Evolutionary conservation across 92 coral and sea anemone genomes (phyloP).

Genomic region (Epizoanthus scotinus): DNA sequence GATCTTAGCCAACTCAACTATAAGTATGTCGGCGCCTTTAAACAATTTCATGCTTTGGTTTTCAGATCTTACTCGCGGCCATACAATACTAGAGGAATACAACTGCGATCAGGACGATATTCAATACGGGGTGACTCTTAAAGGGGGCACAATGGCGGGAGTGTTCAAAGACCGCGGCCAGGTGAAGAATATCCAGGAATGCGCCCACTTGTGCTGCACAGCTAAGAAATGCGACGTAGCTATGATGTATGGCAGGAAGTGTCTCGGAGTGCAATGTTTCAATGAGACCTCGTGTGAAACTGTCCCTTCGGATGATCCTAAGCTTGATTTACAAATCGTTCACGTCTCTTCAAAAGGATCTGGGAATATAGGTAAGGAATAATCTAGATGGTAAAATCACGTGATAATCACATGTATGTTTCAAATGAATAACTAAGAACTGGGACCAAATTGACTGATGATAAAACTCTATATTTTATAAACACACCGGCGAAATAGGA

Average conservation of each 20-base stretch:
- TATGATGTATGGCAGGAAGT: conserved; percentile 88
- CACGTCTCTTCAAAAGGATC: conserved; percentile 84
- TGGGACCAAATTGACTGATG: too few relatives aligned
- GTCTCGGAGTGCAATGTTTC: conserved; percentile 85
- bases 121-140: conserved; percentile 85
- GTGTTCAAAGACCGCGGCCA: conserved; percentile 79
- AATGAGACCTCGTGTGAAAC: conserved; percentile 92
- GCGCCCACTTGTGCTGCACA: conserved; percentile 91
- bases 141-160: conserved; percentile 89
- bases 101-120: conserved; percentile 89
- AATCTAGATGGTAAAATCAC: too few relatives aligned
- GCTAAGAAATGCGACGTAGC: conserved; percentile 93
- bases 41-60: background rate
- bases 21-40: background rate
- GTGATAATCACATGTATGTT: too few relatives aligned
- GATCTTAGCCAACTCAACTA: too few relatives aligned
- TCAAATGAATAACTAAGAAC: too few relatives aligned
- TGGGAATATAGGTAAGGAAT: conserved; percentile 69
- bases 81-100: conserved; percentile 94
- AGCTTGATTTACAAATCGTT: conserved; percentile 87
- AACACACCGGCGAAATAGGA: too few relatives aligned
- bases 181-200: conserved; percentile 92
- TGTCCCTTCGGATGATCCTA: conserved; percentile 81
- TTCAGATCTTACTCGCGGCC: conserved; percentile 40
- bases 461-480: too few relatives aligned